phyloP scores from a whole-genome alignment of 2,888 invertebrate species.

The Hirtodrosophila alboralis region DNA sequence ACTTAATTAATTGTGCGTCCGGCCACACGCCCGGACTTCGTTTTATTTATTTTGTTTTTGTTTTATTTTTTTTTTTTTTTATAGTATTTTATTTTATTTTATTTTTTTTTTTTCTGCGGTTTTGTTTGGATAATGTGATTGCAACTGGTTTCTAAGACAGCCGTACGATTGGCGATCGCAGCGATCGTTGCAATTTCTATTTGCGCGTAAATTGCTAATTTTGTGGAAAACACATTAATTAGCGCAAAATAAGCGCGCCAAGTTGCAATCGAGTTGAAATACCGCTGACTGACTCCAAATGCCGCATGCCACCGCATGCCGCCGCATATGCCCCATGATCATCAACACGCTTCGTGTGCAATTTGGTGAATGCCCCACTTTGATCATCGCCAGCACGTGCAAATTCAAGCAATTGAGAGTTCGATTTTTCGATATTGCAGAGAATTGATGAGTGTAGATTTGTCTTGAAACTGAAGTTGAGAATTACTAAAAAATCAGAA shows the following conservation, averaged over 20 bases:
- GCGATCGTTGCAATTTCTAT: slow-evolving; percentile 65
- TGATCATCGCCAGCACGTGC: slow-evolving; percentile 41
- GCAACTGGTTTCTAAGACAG: slow-evolving; percentile 47
- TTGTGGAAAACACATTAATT: slow-evolving; percentile 79
- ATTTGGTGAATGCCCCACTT: slow-evolving; percentile 47
- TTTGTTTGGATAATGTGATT: slow-evolving; percentile 47
- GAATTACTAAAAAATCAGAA: too few relatives aligned
- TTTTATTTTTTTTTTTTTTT: slow-evolving; percentile 5
- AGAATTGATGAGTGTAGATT: too few relatives aligned
- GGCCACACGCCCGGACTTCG: slow-evolving; percentile 52
- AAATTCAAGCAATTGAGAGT: slow-evolving; percentile 22
- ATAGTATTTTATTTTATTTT: slow-evolving; percentile 15
- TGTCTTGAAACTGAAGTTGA: too few relatives aligned
- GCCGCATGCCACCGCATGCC: too few relatives aligned
- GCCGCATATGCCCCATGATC: slow-evolving; percentile 27
- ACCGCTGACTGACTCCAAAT: slow-evolving; percentile 6
- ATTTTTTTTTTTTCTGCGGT: slow-evolving; percentile 5
- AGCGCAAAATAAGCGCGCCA: slow-evolving; percentile 67
- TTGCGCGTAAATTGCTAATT: slow-evolving; percentile 77
- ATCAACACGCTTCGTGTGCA: slow-evolving; percentile 41
- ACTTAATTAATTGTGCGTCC: slow-evolving; percentile 68
- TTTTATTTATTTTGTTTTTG: slow-evolving; percentile 2
- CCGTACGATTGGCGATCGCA: slow-evolving; percentile 21
- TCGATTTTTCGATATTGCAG: slow-evolving; percentile 6
- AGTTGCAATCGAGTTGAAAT: slow-evolving; percentile 36